Evolutionary conservation across 1,140 invertebrate species (phyloP).

Genomic region (Sipha flava): DNA sequence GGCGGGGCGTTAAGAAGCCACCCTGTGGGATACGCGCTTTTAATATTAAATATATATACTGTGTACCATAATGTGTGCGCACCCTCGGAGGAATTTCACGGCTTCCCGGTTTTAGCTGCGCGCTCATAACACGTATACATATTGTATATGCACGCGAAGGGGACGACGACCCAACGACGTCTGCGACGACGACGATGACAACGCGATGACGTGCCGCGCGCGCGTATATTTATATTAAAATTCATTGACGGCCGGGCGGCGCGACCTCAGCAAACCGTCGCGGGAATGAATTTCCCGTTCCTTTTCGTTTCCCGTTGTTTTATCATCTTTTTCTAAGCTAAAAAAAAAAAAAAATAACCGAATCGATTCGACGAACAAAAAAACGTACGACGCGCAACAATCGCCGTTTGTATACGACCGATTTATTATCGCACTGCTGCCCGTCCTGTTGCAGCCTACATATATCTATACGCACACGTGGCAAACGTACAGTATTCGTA

Average conservation of each 20-base stretch:
- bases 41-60: constrained; percentile 12
- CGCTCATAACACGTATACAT: background rate
- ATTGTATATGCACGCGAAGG: background rate
- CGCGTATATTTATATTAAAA: background rate
- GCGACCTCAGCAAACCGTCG: background rate
- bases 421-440: too few species aligned
- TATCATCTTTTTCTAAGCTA: too few species aligned
- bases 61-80: background rate
- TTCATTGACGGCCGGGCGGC: background rate
- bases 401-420: background rate
- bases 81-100: constrained; percentile 23
- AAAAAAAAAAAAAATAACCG: too few species aligned
- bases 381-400: background rate
- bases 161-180: background rate
- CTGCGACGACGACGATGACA: background rate
- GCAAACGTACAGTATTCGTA: too few species aligned
- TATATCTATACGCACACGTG: background rate
- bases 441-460: too few species aligned
- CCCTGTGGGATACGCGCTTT: constrained; percentile 24
- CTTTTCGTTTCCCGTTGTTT: too few species aligned
- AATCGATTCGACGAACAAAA: background rate
- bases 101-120: constrained; percentile 15
- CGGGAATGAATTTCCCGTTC: too few species aligned
- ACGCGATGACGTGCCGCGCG: background rate
- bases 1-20: constrained; percentile 13